Conservation (phyloP, 2,113 vertebrate genomes). For the Aythya baeri region DNA sequence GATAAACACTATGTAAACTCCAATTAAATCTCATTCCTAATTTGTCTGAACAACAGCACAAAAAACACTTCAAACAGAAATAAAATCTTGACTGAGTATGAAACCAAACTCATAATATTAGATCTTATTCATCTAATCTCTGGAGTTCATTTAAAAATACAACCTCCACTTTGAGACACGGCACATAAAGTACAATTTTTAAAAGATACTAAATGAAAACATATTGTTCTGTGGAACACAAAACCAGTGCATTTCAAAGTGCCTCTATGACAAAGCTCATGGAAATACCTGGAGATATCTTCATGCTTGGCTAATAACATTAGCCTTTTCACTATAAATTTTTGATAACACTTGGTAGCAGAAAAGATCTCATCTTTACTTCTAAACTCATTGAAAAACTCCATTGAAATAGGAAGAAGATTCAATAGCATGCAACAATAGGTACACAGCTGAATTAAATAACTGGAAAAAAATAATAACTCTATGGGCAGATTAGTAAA, state of each 20-base stretch:
- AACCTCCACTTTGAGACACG: neutral
- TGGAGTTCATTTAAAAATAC: neutral
- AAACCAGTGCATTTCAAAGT: neutral
- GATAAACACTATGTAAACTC: neutral
- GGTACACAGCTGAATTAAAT: neutral
- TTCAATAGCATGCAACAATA: neutral
- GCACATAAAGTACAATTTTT: neutral
- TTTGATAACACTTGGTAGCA: neutral
- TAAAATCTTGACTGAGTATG: neutral
- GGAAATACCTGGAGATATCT: neutral
- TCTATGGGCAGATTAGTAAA: neutral
- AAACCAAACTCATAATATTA: neutral
- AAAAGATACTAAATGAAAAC: neutral
- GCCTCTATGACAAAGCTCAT: fast-evolving
- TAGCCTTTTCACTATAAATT: neutral
- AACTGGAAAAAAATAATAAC: neutral
- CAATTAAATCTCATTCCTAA: neutral
- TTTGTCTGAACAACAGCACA: neutral
- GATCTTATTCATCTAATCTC: neutral
- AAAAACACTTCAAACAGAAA: neutral
- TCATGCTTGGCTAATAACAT: neutral
- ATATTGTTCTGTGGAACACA: neutral
- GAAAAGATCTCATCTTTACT: neutral
- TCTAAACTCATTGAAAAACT: neutral
- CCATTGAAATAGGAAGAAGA: neutral